phyloP scores from a whole-genome alignment of 2,888 invertebrate species.

The Spisula subtruncata region DNA sequence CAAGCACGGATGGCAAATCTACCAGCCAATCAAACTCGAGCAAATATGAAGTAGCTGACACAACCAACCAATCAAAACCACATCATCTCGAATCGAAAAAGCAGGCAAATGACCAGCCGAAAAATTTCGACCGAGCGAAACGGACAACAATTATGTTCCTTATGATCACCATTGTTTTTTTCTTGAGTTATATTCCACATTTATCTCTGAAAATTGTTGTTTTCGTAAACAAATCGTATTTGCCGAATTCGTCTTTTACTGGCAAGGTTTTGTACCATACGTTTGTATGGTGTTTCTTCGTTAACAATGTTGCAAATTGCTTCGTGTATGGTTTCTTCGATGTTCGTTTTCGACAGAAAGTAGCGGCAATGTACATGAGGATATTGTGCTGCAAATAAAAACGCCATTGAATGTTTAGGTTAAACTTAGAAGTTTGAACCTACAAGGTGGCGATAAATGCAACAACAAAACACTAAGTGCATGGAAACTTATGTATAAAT shows the following conservation, averaged over 20 bases:
- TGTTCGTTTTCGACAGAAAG: conserved; percentile 75
- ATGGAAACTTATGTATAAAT: no score
- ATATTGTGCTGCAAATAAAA: neutral
- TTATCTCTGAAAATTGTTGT: conserved; percentile 72
- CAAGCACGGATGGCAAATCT: neutral
- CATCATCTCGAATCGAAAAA: neutral
- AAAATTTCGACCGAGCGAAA: conserved; percentile 36
- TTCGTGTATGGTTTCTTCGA: conserved; percentile 82
- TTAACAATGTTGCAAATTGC: conserved; percentile 80
- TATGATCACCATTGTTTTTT: conserved; percentile 77
- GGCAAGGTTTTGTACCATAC: conserved; percentile 74
- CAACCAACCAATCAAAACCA: neutral
- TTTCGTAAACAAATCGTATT: conserved; percentile 71
- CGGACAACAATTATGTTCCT: conserved; percentile 78
- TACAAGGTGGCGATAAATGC: no score
- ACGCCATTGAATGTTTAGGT: no score
- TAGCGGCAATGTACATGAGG: conserved; percentile 49
- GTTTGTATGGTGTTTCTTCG: conserved; percentile 79
- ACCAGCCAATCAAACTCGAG: neutral
- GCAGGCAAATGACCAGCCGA: neutral
- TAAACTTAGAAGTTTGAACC: no score
- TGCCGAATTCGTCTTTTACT: conserved; percentile 61
- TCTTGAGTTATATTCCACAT: conserved; percentile 79
- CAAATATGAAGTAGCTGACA: neutral
- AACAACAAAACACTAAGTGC: no score